Percentiles rank a stretch among this genome's conserved stretches.
Conservation (phyloP, 1,140 invertebrate species). For the Manduca sexta region DNA sequence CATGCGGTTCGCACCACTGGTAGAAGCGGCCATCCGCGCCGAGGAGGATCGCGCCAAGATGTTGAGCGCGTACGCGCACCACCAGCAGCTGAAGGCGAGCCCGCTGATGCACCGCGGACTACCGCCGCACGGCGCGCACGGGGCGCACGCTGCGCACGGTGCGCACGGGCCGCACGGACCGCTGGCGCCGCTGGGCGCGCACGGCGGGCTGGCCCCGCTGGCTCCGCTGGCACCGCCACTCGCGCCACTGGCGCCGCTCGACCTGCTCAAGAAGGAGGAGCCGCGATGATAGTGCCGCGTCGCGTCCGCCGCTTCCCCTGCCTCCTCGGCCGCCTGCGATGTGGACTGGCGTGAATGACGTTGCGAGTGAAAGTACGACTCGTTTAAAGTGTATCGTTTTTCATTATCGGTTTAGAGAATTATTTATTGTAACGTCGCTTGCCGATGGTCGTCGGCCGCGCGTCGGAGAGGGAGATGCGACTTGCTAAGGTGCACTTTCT, state of each 20-base stretch:
- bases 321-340: slow-evolving; percentile 24
- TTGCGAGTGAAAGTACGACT: slow-evolving; percentile 44
- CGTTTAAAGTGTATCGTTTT: slow-evolving; percentile 48
- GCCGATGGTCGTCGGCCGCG: slow-evolving; percentile 8
- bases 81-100: slow-evolving; percentile 59
- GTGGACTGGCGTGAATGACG: slow-evolving; percentile 47
- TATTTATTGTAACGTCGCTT: slow-evolving; percentile 68
- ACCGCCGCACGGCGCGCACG: slow-evolving; percentile 28
- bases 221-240: slow-evolving; percentile 44
- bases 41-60: slow-evolving; percentile 85
- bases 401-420: slow-evolving; percentile 64
- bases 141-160: slow-evolving; percentile 26
- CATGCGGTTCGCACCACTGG: slow-evolving; percentile 81
- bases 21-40: slow-evolving; percentile 81
- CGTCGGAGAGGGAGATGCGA: slow-evolving; percentile 17
- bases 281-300: slow-evolving; percentile 69
- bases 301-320: slow-evolving; percentile 36
- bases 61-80: slow-evolving; percentile 78
- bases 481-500: slow-evolving; percentile 15
- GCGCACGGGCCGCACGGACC: slow-evolving; percentile 26
- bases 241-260: slow-evolving; percentile 55
- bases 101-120: slow-evolving; percentile 60
- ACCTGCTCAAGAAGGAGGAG: slow-evolving; percentile 71
- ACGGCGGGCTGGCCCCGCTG: slow-evolving; percentile 41
- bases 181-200: slow-evolving; percentile 30